Conservation (phyloP, 2,113 vertebrate genomes). For the Oxygymnocypris stewartii region DNA sequence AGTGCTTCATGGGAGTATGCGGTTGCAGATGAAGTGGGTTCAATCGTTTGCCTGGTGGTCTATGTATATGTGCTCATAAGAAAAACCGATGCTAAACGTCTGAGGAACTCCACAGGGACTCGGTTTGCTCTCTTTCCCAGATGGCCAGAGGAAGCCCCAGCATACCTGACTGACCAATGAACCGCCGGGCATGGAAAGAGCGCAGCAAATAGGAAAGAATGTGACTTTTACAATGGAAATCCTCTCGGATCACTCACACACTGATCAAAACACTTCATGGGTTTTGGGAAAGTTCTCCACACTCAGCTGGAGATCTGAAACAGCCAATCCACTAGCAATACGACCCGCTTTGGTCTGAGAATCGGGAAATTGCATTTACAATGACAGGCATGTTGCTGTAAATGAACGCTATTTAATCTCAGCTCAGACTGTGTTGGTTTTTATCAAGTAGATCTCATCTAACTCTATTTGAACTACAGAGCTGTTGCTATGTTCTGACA, state of each 20-base stretch:
- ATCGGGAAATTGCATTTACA: neutral
- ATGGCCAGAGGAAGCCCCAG: conserved; percentile 4
- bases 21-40: neutral
- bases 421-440: neutral
- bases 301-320: conserved; percentile 37
- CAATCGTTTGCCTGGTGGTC: neutral
- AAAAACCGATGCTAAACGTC: neutral
- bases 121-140: neutral
- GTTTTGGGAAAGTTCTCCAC: conserved; percentile 30
- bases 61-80: neutral
- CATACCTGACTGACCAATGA: conserved; percentile 22
- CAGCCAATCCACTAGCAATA: neutral
- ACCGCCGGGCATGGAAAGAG: conserved; percentile 7
- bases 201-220: conserved; percentile 43
- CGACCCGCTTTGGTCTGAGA: neutral
- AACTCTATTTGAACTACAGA: neutral
- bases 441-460: neutral
- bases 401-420: neutral
- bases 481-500: neutral
- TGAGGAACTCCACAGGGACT: neutral
- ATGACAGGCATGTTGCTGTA: neutral
- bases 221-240: conserved; percentile 57
- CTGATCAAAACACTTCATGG: conserved; percentile 1
- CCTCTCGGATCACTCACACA: conserved; percentile 20
- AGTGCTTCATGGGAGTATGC: neutral